These are phyloP conservation scores for Danio tinwini DNA, from an alignment of 2,797 vertebrate genomes.

Conservation along the genomic window DNA sequence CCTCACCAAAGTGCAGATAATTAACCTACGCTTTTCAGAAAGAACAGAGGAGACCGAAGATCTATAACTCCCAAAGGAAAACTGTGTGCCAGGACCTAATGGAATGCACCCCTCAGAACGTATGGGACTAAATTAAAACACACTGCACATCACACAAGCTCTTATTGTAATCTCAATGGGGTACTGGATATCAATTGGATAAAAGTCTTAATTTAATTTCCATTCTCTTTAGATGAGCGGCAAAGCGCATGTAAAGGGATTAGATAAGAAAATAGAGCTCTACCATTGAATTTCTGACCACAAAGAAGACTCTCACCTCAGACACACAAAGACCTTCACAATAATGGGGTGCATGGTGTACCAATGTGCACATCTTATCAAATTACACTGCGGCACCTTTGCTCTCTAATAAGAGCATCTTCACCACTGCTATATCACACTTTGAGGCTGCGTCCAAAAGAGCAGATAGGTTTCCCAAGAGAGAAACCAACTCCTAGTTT, in stretches of 20 bases:
- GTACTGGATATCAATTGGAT: conserved; percentile 17
- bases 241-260: conserved; percentile 50
- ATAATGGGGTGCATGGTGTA: neutral
- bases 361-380: neutral
- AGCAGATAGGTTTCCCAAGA: conserved; percentile 13
- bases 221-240: conserved; percentile 64
- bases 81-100: conserved; percentile 53
- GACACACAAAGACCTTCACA: neutral
- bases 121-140: conserved; percentile 62
- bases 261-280: neutral
- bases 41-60: conserved; percentile 25
- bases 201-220: conserved; percentile 69
- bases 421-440: neutral
- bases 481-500: conserved; percentile 52
- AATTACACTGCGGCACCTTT: neutral
- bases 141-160: conserved; percentile 59
- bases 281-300: neutral
- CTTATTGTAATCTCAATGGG: conserved; percentile 59
- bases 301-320: neutral
- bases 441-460: neutral
- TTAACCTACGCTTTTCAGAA: conserved; percentile 41
- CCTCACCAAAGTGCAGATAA: conserved; percentile 33
- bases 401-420: conserved; percentile 35
- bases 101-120: conserved; percentile 55
- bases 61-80: conserved; percentile 43